Conservation (phyloP, 2,888 invertebrate species). For the Stenchaetothrips biformis region DNA sequence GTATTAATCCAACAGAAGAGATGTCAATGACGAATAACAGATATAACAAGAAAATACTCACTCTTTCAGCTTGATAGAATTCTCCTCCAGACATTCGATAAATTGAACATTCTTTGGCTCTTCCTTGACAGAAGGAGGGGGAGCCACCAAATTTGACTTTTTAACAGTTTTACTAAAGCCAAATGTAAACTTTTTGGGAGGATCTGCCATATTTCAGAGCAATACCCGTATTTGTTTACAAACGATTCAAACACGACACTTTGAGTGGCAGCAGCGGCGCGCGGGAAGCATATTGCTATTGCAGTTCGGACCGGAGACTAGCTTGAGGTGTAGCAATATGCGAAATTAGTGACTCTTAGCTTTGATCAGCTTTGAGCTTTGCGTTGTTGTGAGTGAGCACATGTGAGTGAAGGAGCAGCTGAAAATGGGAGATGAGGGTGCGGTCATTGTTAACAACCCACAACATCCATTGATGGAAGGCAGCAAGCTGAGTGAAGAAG, state of each 20-base stretch:
- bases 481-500: too few relatives aligned
- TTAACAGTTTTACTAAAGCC: conserved; percentile 67
- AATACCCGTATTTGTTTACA: background rate
- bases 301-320: too few relatives aligned
- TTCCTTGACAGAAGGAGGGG: conserved; percentile 47
- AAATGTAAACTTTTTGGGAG: conserved; percentile 72
- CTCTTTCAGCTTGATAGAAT: conserved; percentile 70
- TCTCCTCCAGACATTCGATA: conserved; percentile 72
- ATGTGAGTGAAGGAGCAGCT: too few relatives aligned
- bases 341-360: too few relatives aligned
- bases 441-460: too few relatives aligned
- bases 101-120: conserved; percentile 55
- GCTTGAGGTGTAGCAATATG: too few relatives aligned
- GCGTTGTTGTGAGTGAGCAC: too few relatives aligned
- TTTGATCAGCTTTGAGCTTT: too few relatives aligned
- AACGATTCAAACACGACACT: background rate
- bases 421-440: too few relatives aligned
- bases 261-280: background rate
- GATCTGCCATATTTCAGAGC: conserved; percentile 45
- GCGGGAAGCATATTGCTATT: too few relatives aligned
- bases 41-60: conserved; percentile 48
- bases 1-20: too few relatives aligned
- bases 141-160: conserved; percentile 48
- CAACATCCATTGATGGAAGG: too few relatives aligned
- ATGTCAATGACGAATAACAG: conserved; percentile 12